Evolutionary conservation across 2,113 vertebrate species (phyloP), one percentile per base, ranked within the genome.

Genomic region (Pogona vitticeps): DNA sequence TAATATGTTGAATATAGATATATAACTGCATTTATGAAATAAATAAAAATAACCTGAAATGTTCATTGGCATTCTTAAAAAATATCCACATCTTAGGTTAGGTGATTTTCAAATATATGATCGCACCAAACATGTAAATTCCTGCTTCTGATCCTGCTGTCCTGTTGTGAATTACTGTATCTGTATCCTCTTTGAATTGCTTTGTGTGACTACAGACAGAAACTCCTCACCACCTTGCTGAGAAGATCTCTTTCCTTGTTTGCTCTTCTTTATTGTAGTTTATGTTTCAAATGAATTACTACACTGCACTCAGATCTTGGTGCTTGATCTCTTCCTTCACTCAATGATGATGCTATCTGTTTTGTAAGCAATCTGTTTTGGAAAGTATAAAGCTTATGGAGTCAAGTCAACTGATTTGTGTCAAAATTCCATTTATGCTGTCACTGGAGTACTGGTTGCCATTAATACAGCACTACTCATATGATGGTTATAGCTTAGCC

Each of bases 1-100:
- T 97, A 97, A 96, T 97, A 96, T 93, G 93, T 96, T 96, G 10
- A 52, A 52, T 52, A 95, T 94, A 96, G 94, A 96, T 92, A 86
- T 95, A 94, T 95, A 92, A 91, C 81, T 93, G 89, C 94, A 93
- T 93, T 95, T 94, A 91, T 93, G 87, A 95, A 97, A 97, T 96
- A 97, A 97, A 97, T 86, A 92, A 85, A 83, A 84, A 96, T 95
- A 90, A 86, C 81, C 56, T 13, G 1, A 88, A 85, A 82, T 94
- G 78, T 89, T 91, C 84, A 86, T 81, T 96, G 78, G 92, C 87
- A 94, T 87, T 94, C 93, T 94, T 92, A 80, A 90, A 91, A 87
- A 79, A 88, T 84, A 31, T 86, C 10, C 82, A 85, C 67, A 90
- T 83, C 82, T 84, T 86, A 65, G 80, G 8, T 80, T 36, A 76